Evolutionary conservation across 2,113 vertebrate species (phyloP).

Genomic region (Nycticryphes semicollaris): DNA sequence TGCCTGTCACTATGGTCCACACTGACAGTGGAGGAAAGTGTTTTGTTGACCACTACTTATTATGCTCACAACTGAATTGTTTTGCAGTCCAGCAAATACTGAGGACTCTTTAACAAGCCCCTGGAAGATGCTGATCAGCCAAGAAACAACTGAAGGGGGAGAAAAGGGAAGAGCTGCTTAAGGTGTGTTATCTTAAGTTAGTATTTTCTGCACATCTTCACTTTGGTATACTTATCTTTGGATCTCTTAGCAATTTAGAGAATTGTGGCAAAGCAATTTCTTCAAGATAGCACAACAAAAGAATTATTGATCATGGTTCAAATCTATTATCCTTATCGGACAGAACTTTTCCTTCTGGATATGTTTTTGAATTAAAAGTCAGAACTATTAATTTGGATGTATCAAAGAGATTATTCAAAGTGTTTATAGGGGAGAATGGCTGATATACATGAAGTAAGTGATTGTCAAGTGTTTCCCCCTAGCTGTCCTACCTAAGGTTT

Average conservation of each 20-base stretch:
- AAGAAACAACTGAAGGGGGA: background rate
- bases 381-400: background rate
- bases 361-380: background rate
- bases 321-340: background rate
- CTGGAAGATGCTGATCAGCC: background rate
- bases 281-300: background rate
- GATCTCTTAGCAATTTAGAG: background rate
- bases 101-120: background rate
- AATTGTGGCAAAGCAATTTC: background rate
- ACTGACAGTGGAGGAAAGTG: background rate
- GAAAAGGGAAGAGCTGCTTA: background rate
- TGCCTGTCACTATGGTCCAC: background rate
- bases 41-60: background rate
- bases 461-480: background rate
- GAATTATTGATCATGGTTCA: background rate
- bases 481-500: background rate
- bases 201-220: background rate
- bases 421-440: background rate
- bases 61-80: background rate
- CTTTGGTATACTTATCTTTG: background rate
- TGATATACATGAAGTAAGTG: background rate
- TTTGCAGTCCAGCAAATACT: background rate
- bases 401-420: background rate
- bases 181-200: background rate
- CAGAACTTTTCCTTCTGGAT: background rate